These are phyloP conservation scores for Lipophrys pholis DNA, from an alignment of 2,113 vertebrate species.

Conservation along the genomic window DNA sequence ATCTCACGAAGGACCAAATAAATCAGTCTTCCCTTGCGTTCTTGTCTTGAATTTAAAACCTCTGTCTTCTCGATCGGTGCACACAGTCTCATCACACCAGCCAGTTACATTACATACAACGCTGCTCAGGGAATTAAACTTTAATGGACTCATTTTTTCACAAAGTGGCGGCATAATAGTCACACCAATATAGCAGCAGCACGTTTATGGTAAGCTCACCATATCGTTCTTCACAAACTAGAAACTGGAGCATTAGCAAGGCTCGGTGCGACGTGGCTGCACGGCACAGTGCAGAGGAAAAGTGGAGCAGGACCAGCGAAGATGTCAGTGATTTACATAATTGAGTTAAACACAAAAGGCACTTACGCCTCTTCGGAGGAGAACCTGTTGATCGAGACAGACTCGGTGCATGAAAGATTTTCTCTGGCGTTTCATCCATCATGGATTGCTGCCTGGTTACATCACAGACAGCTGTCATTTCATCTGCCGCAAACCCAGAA, in stretches of 20 bases:
- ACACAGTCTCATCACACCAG: neutral
- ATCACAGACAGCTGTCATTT: slow-evolving; percentile 50
- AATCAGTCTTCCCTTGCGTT: slow-evolving; percentile 41
- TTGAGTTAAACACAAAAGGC: neutral
- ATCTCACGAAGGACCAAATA: slow-evolving; percentile 46
- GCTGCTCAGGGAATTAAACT: slow-evolving; percentile 11
- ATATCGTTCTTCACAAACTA: too few relatives aligned
- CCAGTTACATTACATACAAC: neutral
- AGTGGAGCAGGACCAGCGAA: neutral
- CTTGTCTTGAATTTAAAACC: slow-evolving; percentile 39
- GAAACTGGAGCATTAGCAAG: too few relatives aligned
- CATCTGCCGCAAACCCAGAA: slow-evolving; percentile 19
- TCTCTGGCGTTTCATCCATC: slow-evolving; percentile 16
- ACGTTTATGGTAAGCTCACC: too few relatives aligned
- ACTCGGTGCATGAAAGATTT: slow-evolving; percentile 1
- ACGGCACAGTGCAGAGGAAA: neutral
- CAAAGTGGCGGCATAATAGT: neutral
- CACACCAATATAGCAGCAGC: too few relatives aligned
- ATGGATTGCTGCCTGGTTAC: slow-evolving; percentile 33
- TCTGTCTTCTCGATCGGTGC: slow-evolving; percentile 37
- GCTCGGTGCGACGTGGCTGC: neutral
- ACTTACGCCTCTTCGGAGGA: neutral
- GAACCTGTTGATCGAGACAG: slow-evolving; percentile 11
- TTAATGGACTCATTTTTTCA: neutral
- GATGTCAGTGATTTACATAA: slow-evolving; percentile 4